Evolutionary conservation across 2,113 vertebrate species (phyloP).

Genomic region (Hemiscyllium ocellatum): DNA sequence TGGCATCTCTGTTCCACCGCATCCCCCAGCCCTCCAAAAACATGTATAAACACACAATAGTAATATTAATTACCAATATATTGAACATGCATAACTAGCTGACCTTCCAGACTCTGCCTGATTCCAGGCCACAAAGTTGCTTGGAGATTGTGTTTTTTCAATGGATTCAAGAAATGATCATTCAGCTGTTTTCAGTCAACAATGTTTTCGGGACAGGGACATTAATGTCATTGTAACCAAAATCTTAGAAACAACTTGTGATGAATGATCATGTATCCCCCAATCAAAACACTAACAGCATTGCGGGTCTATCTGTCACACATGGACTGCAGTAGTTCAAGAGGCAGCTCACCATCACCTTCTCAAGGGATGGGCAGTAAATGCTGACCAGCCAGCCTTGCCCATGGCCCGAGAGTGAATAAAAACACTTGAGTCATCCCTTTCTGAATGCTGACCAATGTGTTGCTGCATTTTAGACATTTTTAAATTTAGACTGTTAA

Average conservation of each 20-base stretch:
- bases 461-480: neutral
- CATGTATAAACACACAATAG: neutral
- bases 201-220: no score
- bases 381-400: no score
- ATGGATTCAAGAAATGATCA: neutral
- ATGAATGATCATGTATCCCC: neutral
- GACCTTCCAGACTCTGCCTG: neutral
- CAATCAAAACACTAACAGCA: neutral
- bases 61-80: neutral
- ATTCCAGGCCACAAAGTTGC: neutral
- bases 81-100: neutral
- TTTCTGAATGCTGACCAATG: neutral
- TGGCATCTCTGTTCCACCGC: neutral
- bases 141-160: neutral
- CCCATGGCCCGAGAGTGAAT: no score
- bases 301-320: no score
- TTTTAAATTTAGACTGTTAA: neutral
- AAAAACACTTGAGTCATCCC: no score
- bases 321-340: no score
- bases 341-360: no score
- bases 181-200: neutral
- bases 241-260: neutral
- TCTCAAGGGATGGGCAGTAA: no score
- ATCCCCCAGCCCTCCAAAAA: no score
- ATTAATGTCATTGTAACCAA: neutral